Evolutionary conservation across 2,113 vertebrate genomes (phyloP), one percentile per base, ranked within the genome.

Genomic region (Corythornis vintsioides): DNA sequence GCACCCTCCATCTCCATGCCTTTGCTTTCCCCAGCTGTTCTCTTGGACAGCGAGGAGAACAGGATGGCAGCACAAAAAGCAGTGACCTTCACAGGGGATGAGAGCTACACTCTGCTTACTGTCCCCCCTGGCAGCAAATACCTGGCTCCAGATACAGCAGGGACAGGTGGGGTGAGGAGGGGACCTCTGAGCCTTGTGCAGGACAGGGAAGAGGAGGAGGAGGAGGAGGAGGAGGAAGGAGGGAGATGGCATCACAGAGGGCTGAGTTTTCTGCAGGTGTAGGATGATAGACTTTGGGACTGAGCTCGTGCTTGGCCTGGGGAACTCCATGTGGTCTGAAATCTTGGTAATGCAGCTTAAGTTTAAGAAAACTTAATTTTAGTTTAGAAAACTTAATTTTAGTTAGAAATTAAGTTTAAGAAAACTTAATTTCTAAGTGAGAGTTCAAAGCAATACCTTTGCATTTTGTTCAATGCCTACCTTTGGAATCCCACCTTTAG

Each of bases 111-210:
- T 33, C 35, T 15, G 3, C 8, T 60, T 35, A 13, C 7, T 9
- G 24, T 33, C 57, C 7, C 15, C 50, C 28, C 13, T n/a, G 42
- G 29, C 42, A 31, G 24, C 0, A 0, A 18, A 6, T 33, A 6
- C 17, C 61, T 63, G 31, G 26, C 18, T 29, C 15, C 18, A 21
- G 35, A 3, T 18, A 2, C 2, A 50, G 19, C 13, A 38, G 28
- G 50, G n/a, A 4, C 2, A 52, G 52, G 38, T 7, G 9, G 8
- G 26, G 52, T 15, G 77, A 29, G 35, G 35, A 42, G 40, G 38
- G 45, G 9, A 48, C 24, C 52, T 40, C 53, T 72, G 45, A 35
- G 13, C 26, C 26, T 64, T 53, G 6, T 21, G 31, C 0, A 3
- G 29, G 47, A 18, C 0, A 2, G 50, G 22, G n/a, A 42, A 73